A percentile compares a stretch with the other conserved stretches of the same genome.
Evolutionary conservation across 2,113 vertebrate species (phyloP).

Genomic region (Passer montanus): DNA sequence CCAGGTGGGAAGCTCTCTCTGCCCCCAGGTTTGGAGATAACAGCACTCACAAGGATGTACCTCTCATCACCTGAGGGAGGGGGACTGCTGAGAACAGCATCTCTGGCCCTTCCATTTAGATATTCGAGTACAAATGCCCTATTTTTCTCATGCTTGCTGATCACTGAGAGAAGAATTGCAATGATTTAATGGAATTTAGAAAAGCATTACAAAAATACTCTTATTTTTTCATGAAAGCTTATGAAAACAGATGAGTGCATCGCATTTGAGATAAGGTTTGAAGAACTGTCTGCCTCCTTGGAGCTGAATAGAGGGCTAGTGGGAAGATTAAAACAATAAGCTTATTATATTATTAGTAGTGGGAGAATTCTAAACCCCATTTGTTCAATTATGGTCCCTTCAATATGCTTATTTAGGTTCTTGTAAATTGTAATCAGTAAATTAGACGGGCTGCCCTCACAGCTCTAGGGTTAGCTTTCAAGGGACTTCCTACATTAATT

Average conservation of each 20-base stretch:
- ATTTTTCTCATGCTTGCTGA: not conserved
- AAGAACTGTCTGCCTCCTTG: conserved; percentile 24
- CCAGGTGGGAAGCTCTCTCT: not conserved
- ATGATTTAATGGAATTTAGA: not conserved
- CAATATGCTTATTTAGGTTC: conserved; percentile 59
- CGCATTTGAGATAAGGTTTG: conserved; percentile 24
- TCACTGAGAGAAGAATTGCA: not conserved
- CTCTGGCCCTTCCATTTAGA: not conserved
- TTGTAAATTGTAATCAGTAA: conserved; percentile 68
- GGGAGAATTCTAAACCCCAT: conserved; percentile 53
- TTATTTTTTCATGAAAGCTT: not conserved
- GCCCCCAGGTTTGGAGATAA: not conserved
- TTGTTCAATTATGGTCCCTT: conserved; percentile 65
- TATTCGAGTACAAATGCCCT: not conserved
- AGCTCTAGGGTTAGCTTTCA: conserved; percentile 56
- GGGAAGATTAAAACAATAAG: conserved; percentile 59
- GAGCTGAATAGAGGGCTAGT: conserved; percentile 29
- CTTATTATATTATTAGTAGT: conserved; percentile 58
- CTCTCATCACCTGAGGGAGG: not conserved
- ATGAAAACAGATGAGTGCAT: not conserved
- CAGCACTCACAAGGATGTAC: not conserved
- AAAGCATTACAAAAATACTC: not conserved
- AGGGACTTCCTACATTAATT: not conserved
- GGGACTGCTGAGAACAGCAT: not conserved
- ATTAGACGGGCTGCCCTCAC: conserved; percentile 59